Evolutionary conservation across 2,113 vertebrate species (phyloP), one percentile per base, ranked within the genome.

Genomic region (Chitala chitala): DNA sequence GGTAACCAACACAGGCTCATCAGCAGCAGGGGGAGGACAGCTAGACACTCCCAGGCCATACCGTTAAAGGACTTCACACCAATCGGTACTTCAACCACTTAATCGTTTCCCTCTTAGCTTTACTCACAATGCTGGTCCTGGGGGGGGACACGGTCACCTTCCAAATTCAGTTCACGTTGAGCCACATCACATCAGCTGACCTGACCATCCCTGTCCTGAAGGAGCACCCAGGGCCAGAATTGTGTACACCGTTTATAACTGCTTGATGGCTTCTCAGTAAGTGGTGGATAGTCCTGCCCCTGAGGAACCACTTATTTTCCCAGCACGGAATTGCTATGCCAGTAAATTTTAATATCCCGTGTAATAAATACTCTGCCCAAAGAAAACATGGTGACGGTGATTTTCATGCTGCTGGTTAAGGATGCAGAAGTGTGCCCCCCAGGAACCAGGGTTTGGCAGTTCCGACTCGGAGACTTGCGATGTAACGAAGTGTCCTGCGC

Each of bases 1-100:
- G 97, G 96, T 93, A 92, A 93, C 93, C 94, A 81, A 84, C 83
- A 83, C 72, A 87, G 88, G 87, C 88, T 88, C 86, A 87, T 90
- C 87, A 86, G 86, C 88, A 85, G 88, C 88, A 88, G 90, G 89
- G 89, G 90, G 85, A 90, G 86, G 89, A 79, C 87, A 87, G 87
- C 88, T 90, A 88, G 87, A 86, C 89, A 90, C 87, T 87, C 84
- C 87, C 90, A 89, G 90, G 87, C 90, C 89, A 88, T 91, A 83
- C 90, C 90, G 75, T 89, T 91, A 89, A 88, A 91, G 90, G 90
- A 91, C 90, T 88, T 91, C 90, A 90, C 88, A 83, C 82, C 86
- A 90, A 89, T 84, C 89, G 90, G 90, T 91, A 91, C 89, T 90
- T 89, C 83, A 88, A 85, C 88, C 88, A 89, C 87, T 86, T 88